Evolutionary conservation across 2,888 invertebrate species (phyloP).

Genomic region (Cephus rjabovi): DNA sequence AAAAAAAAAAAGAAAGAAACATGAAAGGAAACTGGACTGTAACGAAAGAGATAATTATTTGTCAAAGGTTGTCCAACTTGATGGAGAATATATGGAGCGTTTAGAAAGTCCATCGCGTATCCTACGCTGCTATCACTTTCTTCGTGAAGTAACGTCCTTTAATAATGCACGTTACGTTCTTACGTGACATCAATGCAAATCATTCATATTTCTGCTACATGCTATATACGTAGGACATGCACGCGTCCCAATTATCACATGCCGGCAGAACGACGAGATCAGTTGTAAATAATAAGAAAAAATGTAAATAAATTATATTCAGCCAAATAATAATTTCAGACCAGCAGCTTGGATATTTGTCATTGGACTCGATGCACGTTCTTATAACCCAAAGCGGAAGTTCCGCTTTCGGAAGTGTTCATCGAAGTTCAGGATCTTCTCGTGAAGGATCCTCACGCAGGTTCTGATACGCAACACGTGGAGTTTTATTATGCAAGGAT

Average conservation of each 20-base stretch:
- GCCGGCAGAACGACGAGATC: neutral
- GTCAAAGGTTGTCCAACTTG: neutral
- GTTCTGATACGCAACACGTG: neutral
- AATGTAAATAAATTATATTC: neutral
- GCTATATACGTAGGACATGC: neutral
- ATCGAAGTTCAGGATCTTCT: neutral
- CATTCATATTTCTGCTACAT: neutral
- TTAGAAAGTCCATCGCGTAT: slow-evolving; percentile 7
- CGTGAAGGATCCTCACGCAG: neutral
- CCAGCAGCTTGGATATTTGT: no score
- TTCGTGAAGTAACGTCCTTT: slow-evolving; percentile 8
- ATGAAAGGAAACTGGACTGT: neutral
- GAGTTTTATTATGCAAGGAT: neutral
- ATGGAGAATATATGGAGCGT: slow-evolving; percentile 2
- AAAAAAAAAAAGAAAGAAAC: neutral
- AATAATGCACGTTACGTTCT: neutral
- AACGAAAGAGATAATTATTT: neutral
- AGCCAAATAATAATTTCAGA: neutral
- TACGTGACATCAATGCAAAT: neutral
- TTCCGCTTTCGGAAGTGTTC: neutral
- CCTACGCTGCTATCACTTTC: slow-evolving; percentile 8
- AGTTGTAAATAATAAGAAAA: neutral
- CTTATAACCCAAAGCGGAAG: neutral
- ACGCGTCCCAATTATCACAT: no score
- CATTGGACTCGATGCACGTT: no score